Base-by-base conservation (phyloP, 2,888 invertebrate species). In the Maniola hyperantus region DNA sequence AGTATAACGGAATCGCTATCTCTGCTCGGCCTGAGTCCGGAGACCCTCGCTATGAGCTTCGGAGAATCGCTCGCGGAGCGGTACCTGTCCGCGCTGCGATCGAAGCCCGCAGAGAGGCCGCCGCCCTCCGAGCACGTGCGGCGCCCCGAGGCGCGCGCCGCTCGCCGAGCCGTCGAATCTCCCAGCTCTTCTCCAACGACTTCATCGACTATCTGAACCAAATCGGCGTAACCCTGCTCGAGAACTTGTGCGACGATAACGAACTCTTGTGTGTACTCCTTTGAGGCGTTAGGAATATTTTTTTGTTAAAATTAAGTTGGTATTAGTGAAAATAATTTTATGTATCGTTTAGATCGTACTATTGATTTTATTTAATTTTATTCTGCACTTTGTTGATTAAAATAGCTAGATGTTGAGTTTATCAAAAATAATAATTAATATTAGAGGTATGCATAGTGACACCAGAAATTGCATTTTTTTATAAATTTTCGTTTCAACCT, bases 181-280 rank as follows among this genome's bases (percentile, higher is more conserved):
- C 77, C 77, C 94, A 94, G 83, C 91, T 94, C 70, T 93, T 94
- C 83, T 94, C 94, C 69, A 94, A 93, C 82, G 93, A 94, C 80
- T 94, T 94, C 84, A 93, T 94, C 75, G 92, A 94, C 81, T 94
- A 94, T 83, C 84, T 94, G 76, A 94, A 94, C 83, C 93, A 93
- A 85, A 93, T 94, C 83, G 94, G 94, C 93, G 75, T 94, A 89
- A 67, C 66, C 67, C 74, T 71, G 72, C 71, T 69, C 72, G 78
- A 70, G 58, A 64, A 73, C 66, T 76, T 75, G 75, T 75, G 77
- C 74, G 75, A 73, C 73, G 71, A 72, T 74, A 68, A 74, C 33
- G 78, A 76, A 82, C 78, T 77, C 75, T 71, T 80, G 74, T 79
- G 80, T 71, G 78, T 76, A 74, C 75, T 77, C 73, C 71, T 60